Base-by-base conservation (phyloP, 1,140 invertebrate genomes). In the Riptortus pedestris region DNA sequence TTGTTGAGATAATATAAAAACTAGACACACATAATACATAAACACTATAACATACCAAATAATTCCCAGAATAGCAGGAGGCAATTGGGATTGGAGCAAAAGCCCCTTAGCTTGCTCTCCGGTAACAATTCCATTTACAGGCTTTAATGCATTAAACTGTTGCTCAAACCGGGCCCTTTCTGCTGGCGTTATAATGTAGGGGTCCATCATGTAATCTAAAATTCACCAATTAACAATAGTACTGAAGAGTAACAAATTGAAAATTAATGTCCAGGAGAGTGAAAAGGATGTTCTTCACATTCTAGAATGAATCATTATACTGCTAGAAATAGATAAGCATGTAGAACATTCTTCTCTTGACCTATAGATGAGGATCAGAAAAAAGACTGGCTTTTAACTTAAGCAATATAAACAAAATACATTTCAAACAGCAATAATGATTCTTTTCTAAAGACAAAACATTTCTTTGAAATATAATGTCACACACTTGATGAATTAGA, bases 91-190 rank as follows among this genome's bases (percentile, higher is more conserved):
- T 74, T 91, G 90, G 33, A 99, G 77, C 69, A 99, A 88, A 74
- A 97, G 96, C 59, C 86, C 86, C 78, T 93, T 95, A 0, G 93
- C 95, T 75, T 98, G 93, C 67, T 92, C 90, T 1, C 94, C 95
- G 64, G 87, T 89, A n/a, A 95, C 80, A 68, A 89, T 83, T 20
- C 93, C 94, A 80, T 87, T 88, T 24, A 85, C 78, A 0, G 93
- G 94, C 64, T 90, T 89, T 0, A 98, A 77, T 29, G 85, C 81
- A 62, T 85, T 84, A 74, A 98, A 98, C 75, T 98, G 95, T 64
- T 91, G 85, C 67, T 92, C 88, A 78, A 96, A 96, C 71, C 91
- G 85, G 0, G 80, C 78, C 70, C 90, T 83, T 74, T 98, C 94
- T 60, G 88, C 86, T 9, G 88, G 84, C 71, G 89, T 83, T 33